These are phyloP conservation scores for Myopa testacea DNA, from an alignment of 2,888 invertebrate genomes.

Conservation along the genomic window DNA sequence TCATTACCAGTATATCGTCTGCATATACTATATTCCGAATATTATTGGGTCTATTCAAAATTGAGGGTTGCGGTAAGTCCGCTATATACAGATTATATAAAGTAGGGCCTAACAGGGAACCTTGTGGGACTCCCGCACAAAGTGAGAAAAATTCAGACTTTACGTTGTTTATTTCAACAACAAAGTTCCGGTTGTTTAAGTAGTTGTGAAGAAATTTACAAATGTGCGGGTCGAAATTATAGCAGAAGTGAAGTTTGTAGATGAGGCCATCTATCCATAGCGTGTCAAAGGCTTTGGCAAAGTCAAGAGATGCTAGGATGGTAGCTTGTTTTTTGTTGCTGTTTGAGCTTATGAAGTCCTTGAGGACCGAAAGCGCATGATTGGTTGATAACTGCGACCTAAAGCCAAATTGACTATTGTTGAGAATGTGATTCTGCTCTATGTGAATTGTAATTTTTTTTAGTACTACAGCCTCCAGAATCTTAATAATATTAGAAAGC, in stretches of 20 bases:
- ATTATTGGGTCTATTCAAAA: neutral
- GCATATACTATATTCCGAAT: neutral
- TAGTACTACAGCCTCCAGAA: neutral
- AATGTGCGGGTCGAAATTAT: neutral
- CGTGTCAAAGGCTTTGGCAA: constrained; percentile 2
- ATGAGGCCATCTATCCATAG: neutral
- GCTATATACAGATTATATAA: constrained; percentile 19
- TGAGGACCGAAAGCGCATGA: neutral
- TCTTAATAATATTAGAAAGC: neutral
- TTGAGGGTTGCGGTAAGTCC: constrained; percentile 1
- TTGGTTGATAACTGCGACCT: neutral
- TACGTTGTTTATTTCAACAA: too few species aligned
- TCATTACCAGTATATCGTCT: neutral
- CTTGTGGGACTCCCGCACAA: constrained; percentile 19
- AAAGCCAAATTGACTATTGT: neutral
- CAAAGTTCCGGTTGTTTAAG: neutral
- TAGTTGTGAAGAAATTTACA: neutral
- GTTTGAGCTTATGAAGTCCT: neutral
- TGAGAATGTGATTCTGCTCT: neutral
- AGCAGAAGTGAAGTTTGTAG: neutral
- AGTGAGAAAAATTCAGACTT: too few species aligned
- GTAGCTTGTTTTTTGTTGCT: neutral
- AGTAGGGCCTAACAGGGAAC: constrained; percentile 11
- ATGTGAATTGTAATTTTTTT: neutral
- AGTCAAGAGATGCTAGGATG: neutral